These are phyloP conservation scores for Geophilus truncorum DNA, from an alignment of 2,888 invertebrate species.

Conservation along the genomic window DNA sequence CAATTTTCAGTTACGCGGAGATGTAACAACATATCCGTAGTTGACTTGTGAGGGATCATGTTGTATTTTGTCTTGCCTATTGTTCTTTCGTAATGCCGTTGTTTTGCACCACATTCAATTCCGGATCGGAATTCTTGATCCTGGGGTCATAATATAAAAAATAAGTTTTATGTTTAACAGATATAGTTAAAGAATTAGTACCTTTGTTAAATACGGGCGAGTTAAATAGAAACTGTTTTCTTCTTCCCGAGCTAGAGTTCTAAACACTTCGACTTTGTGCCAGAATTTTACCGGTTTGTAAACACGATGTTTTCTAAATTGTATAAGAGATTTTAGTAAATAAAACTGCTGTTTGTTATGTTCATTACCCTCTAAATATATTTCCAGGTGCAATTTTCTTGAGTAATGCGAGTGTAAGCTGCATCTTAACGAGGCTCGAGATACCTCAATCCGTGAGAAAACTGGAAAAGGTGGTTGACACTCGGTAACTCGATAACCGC, in stretches of 20 bases:
- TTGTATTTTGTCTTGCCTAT: not conserved
- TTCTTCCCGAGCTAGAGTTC: not conserved
- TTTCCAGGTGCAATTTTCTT: slow-evolving; percentile 19
- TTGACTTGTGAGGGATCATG: not conserved
- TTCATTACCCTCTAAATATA: not conserved
- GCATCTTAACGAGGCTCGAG: too few species aligned
- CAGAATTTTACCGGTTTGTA: not conserved
- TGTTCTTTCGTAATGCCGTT: not conserved
- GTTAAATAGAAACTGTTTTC: not conserved
- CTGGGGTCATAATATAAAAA: not conserved
- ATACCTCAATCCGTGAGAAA: too few species aligned
- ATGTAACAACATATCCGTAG: not conserved
- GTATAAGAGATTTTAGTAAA: not conserved
- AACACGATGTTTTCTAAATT: not conserved
- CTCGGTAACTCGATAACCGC: too few species aligned
- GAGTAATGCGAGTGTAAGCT: not conserved
- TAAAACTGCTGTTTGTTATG: not conserved
- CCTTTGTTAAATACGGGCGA: not conserved
- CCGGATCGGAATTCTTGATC: not conserved
- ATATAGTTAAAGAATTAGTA: not conserved
- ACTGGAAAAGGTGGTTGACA: too few species aligned
- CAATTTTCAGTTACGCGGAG: not conserved
- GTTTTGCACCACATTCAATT: not conserved
- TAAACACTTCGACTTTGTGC: not conserved
- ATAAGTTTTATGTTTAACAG: not conserved